phyloP scores from a whole-genome alignment of 2,113 vertebrate genomes.

The Trinectes maculatus region DNA sequence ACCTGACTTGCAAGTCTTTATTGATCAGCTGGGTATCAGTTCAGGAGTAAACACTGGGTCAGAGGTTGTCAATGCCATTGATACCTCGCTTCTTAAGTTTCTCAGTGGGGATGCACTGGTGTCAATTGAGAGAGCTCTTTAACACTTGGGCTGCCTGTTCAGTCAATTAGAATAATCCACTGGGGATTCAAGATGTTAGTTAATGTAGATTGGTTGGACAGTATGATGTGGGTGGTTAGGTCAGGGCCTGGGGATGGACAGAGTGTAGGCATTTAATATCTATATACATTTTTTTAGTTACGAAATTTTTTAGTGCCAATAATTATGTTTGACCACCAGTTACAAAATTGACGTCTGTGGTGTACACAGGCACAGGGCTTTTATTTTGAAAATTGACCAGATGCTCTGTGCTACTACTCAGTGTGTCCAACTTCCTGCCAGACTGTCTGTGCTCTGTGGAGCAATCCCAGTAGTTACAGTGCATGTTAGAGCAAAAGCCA shows the following conservation, averaged over 20 bases:
- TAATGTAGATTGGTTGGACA: slow-evolving; percentile 28
- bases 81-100: slow-evolving; percentile 15
- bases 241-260: not conserved
- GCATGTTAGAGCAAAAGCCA: not conserved
- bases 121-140: slow-evolving; percentile 50
- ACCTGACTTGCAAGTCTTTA: not conserved
- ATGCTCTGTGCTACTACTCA: too few species aligned
- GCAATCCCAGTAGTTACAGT: not conserved
- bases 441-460: not conserved
- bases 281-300: not conserved
- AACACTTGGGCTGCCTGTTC: slow-evolving; percentile 40
- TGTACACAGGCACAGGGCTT: too few species aligned
- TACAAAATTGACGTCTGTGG: too few species aligned
- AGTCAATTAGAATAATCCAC: slow-evolving; percentile 46
- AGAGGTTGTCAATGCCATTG: slow-evolving; percentile 43
- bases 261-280: not conserved
- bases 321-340: too few species aligned
- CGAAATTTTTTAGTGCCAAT: too few species aligned
- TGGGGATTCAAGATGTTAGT: slow-evolving; percentile 27
- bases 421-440: too few species aligned
- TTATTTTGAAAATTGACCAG: too few species aligned
- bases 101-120: slow-evolving; percentile 5
- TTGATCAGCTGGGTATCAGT: slow-evolving; percentile 29
- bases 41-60: slow-evolving; percentile 37
- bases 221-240: slow-evolving; percentile 22